Base-by-base conservation (phyloP, 2,797 vertebrate species). In the Muraenolepis orangiensis region DNA sequence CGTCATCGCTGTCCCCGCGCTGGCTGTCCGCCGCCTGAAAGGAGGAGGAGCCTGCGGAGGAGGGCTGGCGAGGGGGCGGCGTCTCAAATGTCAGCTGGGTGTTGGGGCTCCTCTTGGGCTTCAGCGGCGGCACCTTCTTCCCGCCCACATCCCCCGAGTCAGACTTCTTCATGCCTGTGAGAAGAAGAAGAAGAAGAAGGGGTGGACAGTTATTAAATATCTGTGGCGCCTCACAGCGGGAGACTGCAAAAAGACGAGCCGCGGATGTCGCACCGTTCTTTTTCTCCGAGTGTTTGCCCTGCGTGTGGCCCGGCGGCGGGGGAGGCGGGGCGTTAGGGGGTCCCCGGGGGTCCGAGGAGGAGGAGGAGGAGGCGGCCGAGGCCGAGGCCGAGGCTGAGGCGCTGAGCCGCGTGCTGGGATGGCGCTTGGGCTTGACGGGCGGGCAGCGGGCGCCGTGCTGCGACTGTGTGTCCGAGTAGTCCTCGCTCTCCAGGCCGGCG, bases 391-490 rank as follows among this genome's bases (percentile, higher is more conserved):
- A 87, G 0, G 92, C 90, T 0, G 92, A 92, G 75, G 94, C 90
- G 91, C 93, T 96, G 85, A 96, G 95, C 76, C 95, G 95, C 74
- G 96, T 98, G 90, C 92, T 97, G 71, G 96, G 96, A 83, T 97
- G 95, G 10, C 96, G 95, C 85, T 95, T 95, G 79, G 96, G 96
- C 87, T 96, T 97, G 74, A 91, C 90, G 0, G 96, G 95, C 0
- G 95, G 96, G 80, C 93, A 95, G 73, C 94, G 93, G 83, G 88
- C 76, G 0, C 92, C 73, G 1, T 93, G 91, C 73, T 93, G 91
- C 1, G 88, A 88, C 57, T 91, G 92, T 42, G 90, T 91, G 82
- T 93, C 93, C 0, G 91, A 91, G 84, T 93, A 93, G 81, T 95
- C 94, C 0, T 91, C 91, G 3, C 93, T 94, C 83, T 96, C 95